These are phyloP conservation scores for Dolichopus griseipennis DNA, from an alignment of 2,888 invertebrate genomes.

Conservation along the genomic window DNA sequence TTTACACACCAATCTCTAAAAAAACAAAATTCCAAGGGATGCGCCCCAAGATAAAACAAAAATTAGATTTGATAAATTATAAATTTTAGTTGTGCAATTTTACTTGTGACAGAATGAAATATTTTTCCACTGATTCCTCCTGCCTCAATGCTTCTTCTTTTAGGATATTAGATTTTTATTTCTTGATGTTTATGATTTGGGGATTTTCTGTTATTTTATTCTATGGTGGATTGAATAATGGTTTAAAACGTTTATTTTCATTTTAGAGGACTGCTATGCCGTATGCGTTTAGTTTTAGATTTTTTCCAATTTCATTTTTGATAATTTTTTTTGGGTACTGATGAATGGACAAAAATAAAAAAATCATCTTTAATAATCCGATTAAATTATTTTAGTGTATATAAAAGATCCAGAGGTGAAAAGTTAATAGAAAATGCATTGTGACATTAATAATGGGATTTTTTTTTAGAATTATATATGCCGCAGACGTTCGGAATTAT, in stretches of 20 bases:
- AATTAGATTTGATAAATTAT: not conserved
- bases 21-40: not conserved
- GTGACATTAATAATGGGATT: conserved; percentile 1
- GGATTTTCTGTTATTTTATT: too few species aligned
- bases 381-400: not conserved
- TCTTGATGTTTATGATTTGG: too few species aligned
- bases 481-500: too few species aligned
- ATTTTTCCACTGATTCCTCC: not conserved
- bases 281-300: too few species aligned
- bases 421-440: not conserved
- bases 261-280: too few species aligned
- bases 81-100: not conserved
- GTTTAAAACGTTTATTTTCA: too few species aligned
- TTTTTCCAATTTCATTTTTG: too few species aligned
- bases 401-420: not conserved
- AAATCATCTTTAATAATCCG: not conserved
- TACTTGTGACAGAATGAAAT: not conserved
- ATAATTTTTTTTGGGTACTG: too few species aligned
- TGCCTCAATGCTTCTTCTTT: not conserved
- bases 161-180: too few species aligned
- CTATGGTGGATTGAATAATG: too few species aligned
- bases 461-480: too few species aligned
- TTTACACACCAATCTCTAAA: not conserved
- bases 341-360: too few species aligned
- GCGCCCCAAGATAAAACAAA: not conserved